A percentile compares a stretch with the other conserved stretches of the same genome.
These are phyloP conservation scores for Osmoderma eremita DNA, from an alignment of 2,888 invertebrate genomes.

Conservation along the genomic window DNA sequence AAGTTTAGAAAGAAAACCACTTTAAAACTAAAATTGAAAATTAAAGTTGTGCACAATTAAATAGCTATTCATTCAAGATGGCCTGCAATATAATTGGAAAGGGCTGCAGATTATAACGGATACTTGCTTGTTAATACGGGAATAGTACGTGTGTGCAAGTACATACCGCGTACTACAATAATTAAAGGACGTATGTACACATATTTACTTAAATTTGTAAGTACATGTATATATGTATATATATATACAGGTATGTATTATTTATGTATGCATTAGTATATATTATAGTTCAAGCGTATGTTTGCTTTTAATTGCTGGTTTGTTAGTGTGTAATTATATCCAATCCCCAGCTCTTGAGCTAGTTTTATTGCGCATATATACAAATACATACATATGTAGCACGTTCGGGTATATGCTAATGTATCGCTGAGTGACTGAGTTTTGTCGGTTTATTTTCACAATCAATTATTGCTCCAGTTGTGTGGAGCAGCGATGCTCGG, in stretches of 20 bases:
- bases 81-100: too few species aligned
- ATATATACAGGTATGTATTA: slow-evolving; percentile 7
- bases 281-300: slow-evolving; percentile 10
- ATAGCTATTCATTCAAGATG: too few species aligned
- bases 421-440: slow-evolving; percentile 30
- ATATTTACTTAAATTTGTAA: not conserved
- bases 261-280: not conserved
- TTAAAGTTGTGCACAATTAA: too few species aligned
- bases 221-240: not conserved
- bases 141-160: too few species aligned
- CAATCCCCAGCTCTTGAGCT: slow-evolving; percentile 22
- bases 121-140: too few species aligned
- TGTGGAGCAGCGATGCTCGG: slow-evolving; percentile 22
- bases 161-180: too few species aligned
- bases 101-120: too few species aligned
- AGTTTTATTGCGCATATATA: slow-evolving; percentile 29
- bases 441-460: slow-evolving; percentile 37
- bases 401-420: slow-evolving; percentile 26
- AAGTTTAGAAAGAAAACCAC: too few species aligned
- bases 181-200: too few species aligned
- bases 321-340: slow-evolving; percentile 33
- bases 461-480: slow-evolving; percentile 35
- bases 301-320: slow-evolving; percentile 29
- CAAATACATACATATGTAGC: not conserved
- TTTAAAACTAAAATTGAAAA: too few species aligned